phyloP scores from a whole-genome alignment of 2,888 invertebrate species.

The Heliconius erato region DNA sequence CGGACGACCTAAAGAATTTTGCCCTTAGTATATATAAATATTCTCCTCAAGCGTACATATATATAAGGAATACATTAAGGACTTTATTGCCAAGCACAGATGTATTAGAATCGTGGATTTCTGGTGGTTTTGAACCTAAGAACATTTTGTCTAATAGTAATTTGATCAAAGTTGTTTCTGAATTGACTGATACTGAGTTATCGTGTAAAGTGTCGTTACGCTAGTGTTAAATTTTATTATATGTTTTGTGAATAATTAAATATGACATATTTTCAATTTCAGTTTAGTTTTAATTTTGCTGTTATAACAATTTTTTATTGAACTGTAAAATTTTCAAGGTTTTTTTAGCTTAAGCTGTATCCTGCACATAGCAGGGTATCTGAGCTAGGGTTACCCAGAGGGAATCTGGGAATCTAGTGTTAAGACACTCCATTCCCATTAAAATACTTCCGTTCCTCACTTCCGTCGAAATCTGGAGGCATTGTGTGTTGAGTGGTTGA shows the following conservation, averaged over 20 bases:
- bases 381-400: no score
- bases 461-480: no score
- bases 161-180: constrained; percentile 73
- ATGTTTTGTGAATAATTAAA: constrained; percentile 55
- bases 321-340: background rate
- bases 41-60: constrained; percentile 81
- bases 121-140: constrained; percentile 72
- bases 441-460: no score
- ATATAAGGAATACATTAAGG: constrained; percentile 76
- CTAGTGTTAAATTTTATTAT: constrained; percentile 56
- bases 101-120: constrained; percentile 75
- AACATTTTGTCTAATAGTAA: constrained; percentile 69
- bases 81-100: constrained; percentile 80
- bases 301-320: background rate
- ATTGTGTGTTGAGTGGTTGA: no score
- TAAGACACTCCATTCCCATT: no score
- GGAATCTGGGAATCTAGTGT: no score
- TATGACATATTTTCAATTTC: constrained; percentile 40
- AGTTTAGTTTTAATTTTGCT: constrained; percentile 13
- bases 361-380: no score
- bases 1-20: constrained; percentile 80
- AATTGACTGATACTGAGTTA: constrained; percentile 76
- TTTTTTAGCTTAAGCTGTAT: no score
- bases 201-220: constrained; percentile 75
- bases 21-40: constrained; percentile 80